Percentiles rank a stretch among this genome's conserved stretches.
Conservation (phyloP, 2,888 invertebrate species). For the Meiosimyza platycephala region DNA sequence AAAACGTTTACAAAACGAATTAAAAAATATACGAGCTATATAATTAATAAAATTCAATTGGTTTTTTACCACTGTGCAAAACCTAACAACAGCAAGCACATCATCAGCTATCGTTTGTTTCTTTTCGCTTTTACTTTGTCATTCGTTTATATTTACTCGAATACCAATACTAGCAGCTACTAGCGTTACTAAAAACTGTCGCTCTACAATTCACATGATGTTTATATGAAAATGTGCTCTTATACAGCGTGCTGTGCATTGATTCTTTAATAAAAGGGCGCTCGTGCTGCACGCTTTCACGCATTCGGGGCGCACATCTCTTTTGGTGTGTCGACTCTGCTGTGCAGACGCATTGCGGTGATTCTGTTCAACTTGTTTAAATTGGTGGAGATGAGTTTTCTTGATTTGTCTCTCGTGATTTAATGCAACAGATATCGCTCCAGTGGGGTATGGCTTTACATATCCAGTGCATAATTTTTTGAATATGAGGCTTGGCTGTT, state of each 20-base stretch:
- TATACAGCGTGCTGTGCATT: neutral
- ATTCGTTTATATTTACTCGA: no score
- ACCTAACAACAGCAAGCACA: no score
- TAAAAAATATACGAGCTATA: no score
- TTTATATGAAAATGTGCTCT: neutral
- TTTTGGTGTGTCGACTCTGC: constrained; percentile 31
- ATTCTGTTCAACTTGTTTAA: constrained; percentile 46
- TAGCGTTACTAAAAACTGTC: neutral
- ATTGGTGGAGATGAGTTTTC: constrained; percentile 40
- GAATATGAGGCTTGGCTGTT: constrained; percentile 42
- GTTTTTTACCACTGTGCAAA: no score
- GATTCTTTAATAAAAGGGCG: constrained; percentile 54
- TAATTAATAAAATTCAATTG: no score
- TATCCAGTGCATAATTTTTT: constrained; percentile 67
- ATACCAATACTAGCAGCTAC: no score
- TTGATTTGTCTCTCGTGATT: constrained; percentile 43
- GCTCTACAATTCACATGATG: constrained; percentile 15
- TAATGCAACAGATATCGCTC: constrained; percentile 46
- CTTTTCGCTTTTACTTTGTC: no score
- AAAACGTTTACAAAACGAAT: no score
- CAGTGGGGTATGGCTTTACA: constrained; percentile 68
- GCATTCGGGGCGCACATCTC: constrained; percentile 30
- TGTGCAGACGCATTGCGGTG: constrained; percentile 59
- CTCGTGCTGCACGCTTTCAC: constrained; percentile 51
- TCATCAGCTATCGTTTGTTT: no score